phyloP scores from a whole-genome alignment of 2,113 vertebrate species.

The Melierax canorus region DNA sequence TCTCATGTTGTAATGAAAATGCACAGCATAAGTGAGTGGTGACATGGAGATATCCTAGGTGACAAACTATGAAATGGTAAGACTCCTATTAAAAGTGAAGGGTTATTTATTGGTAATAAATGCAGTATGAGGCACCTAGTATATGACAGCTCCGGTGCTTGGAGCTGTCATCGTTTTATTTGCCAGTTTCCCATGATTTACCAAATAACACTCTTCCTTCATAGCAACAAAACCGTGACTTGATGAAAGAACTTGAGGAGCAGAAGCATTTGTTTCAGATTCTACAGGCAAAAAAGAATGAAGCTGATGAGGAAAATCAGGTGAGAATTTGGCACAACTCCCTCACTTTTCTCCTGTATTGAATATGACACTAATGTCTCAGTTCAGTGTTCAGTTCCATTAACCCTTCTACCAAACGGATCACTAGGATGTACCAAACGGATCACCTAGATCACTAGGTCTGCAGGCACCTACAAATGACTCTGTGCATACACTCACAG shows the following conservation, averaged over 20 bases:
- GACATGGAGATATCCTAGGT: not conserved
- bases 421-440: not conserved
- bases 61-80: not conserved
- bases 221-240: not conserved
- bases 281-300: conserved; percentile 29
- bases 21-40: not conserved
- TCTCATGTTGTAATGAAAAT: not conserved
- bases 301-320: conserved; percentile 14
- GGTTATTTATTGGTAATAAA: not conserved
- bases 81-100: not conserved
- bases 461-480: not conserved
- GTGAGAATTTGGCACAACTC: conserved; percentile 23
- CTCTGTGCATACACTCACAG: not conserved
- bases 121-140: not conserved
- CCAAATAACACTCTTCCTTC: not conserved
- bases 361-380: not conserved
- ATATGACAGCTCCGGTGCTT: not conserved
- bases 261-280: not conserved
- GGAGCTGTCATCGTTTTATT: not conserved
- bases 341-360: not conserved
- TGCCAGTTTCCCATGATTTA: not conserved
- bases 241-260: conserved; percentile 22
- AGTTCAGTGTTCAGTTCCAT: not conserved
- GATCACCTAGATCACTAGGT: not conserved
- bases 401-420: not conserved